A percentile compares a stretch with the other conserved stretches of the same genome.
Evolutionary conservation across 2,113 vertebrate genomes (phyloP).

Genomic region (Microtus ochrogaster): DNA sequence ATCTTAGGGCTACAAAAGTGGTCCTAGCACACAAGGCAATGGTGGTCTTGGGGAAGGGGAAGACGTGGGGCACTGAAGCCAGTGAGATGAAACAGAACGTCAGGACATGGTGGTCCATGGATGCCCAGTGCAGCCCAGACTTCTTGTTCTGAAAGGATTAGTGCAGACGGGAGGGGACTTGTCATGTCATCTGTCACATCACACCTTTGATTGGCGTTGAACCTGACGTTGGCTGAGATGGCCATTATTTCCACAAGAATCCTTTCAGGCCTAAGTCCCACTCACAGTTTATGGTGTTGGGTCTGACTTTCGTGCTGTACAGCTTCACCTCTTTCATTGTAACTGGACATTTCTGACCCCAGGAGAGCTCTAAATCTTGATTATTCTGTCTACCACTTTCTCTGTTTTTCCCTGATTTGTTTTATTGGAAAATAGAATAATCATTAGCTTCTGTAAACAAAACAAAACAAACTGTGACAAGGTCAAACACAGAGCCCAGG

Average conservation of each 20-base stretch:
- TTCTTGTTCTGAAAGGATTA: not conserved
- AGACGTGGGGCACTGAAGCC: not conserved
- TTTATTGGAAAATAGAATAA: conserved; percentile 33
- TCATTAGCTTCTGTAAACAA: not conserved
- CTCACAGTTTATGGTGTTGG: not conserved
- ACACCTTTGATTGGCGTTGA: not conserved
- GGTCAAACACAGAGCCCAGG: not conserved
- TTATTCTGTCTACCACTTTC: not conserved
- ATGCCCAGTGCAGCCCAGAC: accelerated
- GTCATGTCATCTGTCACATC: not conserved
- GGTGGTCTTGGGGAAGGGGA: not conserved
- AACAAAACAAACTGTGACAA: not conserved
- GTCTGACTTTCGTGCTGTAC: not conserved
- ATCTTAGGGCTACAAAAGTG: not conserved
- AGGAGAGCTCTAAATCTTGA: conserved; percentile 47
- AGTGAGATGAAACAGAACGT: not conserved
- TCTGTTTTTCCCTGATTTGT: not conserved
- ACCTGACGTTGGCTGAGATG: not conserved
- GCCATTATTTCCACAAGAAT: not conserved
- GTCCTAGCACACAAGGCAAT: not conserved
- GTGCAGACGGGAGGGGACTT: not conserved
- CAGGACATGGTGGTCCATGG: accelerated
- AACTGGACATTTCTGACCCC: not conserved
- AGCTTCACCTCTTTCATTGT: not conserved
- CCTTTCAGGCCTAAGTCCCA: not conserved